Base-by-base conservation (phyloP, 2,797 vertebrate species). In the Manis pentadactyla region DNA sequence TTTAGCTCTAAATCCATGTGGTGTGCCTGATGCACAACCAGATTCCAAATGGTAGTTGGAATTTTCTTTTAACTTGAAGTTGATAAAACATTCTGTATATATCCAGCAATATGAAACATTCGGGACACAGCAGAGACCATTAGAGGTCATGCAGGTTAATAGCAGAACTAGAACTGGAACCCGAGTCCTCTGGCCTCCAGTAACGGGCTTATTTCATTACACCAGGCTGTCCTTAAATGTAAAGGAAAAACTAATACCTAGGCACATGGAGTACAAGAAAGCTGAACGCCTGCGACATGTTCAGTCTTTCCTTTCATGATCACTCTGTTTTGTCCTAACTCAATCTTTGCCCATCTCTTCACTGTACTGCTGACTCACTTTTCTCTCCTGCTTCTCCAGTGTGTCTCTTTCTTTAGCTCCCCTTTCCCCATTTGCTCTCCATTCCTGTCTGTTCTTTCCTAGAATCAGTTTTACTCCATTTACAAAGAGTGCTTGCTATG, bases 1-100 rank as follows among this genome's bases (percentile, higher is more conserved):
- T 97, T 93, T 95, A 96, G 94, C 93, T 97, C 97, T 97, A 98
- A 97, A 97, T 95, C 87, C 93, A 73, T 59, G 84, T 64, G 78
- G 66, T 90, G 46, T 59, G 87, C 78, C 64, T 92, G 63, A 96
- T 78, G 92, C 82, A 78, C 79, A 84, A 55, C 49, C 68, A 77
- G 57, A 79, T 95, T 94, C 95, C 73, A 97, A 97, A 73, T 49
- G 29, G 39, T 87, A 84, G 59, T 15, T 89, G 79, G 59, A 71
- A 83, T 95, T 96, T 90, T 96, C 85, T 78, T 93, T 93, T 89
- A 63, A 69, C 5, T 86, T 86, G 25, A 95, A 66, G 69, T 68
- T 69, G 39, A 83, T 73, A 68, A 88, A 84, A 49, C 57, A 27
- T 49, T 96, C 85, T 68, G 37, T 69, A 51, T 90, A 39, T 91